A percentile compares a stretch with the other conserved stretches of the same genome.
phyloP scores from a whole-genome alignment of 2,888 invertebrate genomes.

The Epirrhoe alternata region DNA sequence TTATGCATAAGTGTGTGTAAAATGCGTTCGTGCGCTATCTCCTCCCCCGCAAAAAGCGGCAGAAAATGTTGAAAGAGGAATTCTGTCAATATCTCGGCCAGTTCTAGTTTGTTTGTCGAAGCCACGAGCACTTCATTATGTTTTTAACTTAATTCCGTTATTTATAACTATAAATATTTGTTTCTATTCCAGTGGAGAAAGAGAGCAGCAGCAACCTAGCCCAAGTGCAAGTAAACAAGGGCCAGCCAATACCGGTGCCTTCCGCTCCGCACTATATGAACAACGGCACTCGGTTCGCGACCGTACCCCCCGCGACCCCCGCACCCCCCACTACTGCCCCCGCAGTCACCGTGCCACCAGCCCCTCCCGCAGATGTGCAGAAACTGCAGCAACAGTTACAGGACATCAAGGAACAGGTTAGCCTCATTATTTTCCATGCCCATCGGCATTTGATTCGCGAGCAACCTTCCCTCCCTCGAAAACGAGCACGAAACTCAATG shows the following conservation, averaged over 20 bases:
- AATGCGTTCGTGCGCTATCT: no score
- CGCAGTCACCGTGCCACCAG: conserved; percentile 50
- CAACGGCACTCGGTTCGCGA: conserved; percentile 69
- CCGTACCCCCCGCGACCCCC: conserved; percentile 59
- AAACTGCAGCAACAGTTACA: conserved; percentile 90
- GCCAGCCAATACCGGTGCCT: conserved; percentile 73
- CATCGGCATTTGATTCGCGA: no score
- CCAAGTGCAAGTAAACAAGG: conserved; percentile 79
- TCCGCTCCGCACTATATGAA: conserved; percentile 80
- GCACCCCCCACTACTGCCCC: conserved; percentile 16
- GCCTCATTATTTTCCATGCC: neutral
- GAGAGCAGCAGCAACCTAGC: conserved; percentile 75
- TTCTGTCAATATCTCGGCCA: no score
- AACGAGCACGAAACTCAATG: no score
- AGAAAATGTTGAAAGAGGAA: no score
- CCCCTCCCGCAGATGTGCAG: conserved; percentile 89
- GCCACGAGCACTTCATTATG: no score
- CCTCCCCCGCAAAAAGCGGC: no score
- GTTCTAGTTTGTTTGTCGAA: no score
- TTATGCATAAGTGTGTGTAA: no score
- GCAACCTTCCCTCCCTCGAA: no score
- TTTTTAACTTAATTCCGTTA: no score
- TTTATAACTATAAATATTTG: no score
- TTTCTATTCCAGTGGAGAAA: conserved; percentile 60
- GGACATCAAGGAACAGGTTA: conserved; percentile 98